phyloP scores from a whole-genome alignment of 2,888 invertebrate genomes.

The Hypomecis punctinalis region DNA sequence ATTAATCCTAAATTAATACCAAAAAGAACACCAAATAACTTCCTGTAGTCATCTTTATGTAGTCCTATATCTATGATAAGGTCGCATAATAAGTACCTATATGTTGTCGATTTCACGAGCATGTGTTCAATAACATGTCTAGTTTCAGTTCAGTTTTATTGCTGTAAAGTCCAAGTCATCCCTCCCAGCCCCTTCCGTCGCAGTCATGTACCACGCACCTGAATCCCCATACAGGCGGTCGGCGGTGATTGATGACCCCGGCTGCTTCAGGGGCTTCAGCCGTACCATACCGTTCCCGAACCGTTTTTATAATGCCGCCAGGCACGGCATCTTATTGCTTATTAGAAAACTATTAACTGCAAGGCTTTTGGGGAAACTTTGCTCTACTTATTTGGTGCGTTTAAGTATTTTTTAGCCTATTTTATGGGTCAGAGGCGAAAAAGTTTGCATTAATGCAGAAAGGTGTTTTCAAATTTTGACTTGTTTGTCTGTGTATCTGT shows the following conservation, averaged over 20 bases:
- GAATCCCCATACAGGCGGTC: neutral
- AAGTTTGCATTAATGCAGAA: no score
- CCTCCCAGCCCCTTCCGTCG: neutral
- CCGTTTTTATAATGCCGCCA: slow-evolving; percentile 18
- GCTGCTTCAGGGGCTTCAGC: slow-evolving; percentile 25
- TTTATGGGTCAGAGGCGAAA: neutral
- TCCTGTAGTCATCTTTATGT: no score
- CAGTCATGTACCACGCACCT: slow-evolving; percentile 20
- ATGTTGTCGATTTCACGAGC: no score
- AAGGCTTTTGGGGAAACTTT: slow-evolving; percentile 13
- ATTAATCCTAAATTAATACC: slow-evolving; percentile 58
- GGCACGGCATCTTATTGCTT: slow-evolving; percentile 30
- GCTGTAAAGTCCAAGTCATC: neutral
- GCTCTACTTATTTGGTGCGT: neutral
- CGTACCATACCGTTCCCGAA: slow-evolving; percentile 41
- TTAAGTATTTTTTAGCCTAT: neutral
- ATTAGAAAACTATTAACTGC: slow-evolving; percentile 32
- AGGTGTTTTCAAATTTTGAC: no score
- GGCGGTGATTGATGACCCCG: slow-evolving; percentile 37
- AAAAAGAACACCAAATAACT: slow-evolving; percentile 76
- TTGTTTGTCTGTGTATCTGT: no score
- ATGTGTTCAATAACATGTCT: neutral
- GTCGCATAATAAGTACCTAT: no score
- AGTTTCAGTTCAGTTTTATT: neutral
- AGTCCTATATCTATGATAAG: no score